These are phyloP conservation scores for Styela plicata DNA, from an alignment of 23 tunicate species.

Conservation along the genomic window DNA sequence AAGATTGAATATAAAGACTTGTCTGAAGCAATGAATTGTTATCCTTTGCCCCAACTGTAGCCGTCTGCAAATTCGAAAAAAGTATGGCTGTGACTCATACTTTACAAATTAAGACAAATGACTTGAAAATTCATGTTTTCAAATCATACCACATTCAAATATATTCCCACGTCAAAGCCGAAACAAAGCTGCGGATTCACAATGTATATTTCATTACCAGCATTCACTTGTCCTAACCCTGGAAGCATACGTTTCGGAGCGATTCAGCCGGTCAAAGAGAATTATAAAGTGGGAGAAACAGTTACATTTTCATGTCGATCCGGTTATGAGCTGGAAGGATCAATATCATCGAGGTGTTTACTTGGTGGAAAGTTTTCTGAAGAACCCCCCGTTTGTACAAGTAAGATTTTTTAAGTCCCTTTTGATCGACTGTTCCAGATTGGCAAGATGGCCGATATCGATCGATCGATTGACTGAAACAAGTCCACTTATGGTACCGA, in stretches of 20 bases:
- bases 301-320: slow-evolving; percentile 23
- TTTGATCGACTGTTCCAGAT: no score
- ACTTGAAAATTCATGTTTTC: no score
- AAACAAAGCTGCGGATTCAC: not conserved
- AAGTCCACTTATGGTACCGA: no score
- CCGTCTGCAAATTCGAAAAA: no score
- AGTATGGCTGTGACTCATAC: no score
- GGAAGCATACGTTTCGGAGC: slow-evolving; percentile 10
- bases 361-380: slow-evolving; percentile 23
- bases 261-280: not conserved
- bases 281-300: slow-evolving; percentile 20
- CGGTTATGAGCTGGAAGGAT: slow-evolving; percentile 28
- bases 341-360: slow-evolving; percentile 22
- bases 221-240: slow-evolving; percentile 11
- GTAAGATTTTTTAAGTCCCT: not conserved
- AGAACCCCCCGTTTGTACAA: slow-evolving; percentile 18
- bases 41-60: no score
- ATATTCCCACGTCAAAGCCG: not conserved
- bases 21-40: no score
- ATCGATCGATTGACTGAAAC: no score
- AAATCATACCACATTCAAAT: not conserved
- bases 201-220: not conserved
- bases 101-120: no score
- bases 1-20: no score
- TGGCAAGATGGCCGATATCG: no score